phyloP scores from a whole-genome alignment of 2,113 vertebrate genomes.

The Mustela lutreola region DNA sequence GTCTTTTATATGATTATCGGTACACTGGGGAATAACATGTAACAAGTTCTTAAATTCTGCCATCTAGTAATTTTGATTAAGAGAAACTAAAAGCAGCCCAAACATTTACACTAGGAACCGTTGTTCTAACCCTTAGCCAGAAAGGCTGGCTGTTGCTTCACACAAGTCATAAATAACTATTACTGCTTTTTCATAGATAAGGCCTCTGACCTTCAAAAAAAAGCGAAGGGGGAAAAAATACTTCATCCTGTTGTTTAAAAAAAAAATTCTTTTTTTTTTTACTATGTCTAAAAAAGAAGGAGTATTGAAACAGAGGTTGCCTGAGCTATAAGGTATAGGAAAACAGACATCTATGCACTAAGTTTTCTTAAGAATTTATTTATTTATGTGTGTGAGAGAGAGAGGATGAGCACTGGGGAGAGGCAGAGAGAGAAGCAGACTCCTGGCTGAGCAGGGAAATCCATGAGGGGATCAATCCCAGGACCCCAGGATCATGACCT shows the following conservation, averaged over 20 bases:
- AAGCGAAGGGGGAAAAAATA: neutral
- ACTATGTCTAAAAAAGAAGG: neutral
- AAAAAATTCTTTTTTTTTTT: neutral
- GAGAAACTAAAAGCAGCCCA: constrained; percentile 35
- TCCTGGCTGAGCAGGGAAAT: no score
- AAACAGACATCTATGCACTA: neutral
- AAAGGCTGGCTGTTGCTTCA: constrained; percentile 36
- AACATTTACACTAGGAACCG: neutral
- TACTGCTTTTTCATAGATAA: constrained; percentile 5
- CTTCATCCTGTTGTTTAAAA: neutral
- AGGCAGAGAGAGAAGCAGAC: no score
- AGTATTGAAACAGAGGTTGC: neutral
- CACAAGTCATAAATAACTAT: constrained; percentile 30
- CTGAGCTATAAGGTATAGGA: neutral
- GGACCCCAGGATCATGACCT: no score
- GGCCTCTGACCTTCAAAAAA: constrained; percentile 68
- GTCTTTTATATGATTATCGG: constrained; percentile 78
- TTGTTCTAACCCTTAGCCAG: neutral
- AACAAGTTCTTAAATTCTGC: constrained; percentile 72
- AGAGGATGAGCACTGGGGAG: no score
- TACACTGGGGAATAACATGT: constrained; percentile 80
- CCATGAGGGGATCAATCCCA: no score
- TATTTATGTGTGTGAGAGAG: no score
- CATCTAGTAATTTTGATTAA: constrained; percentile 71
- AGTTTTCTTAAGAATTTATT: neutral